Evolutionary conservation across 2,797 vertebrate genomes (phyloP), one percentile per base, ranked within the genome.

Genomic region (Anniella stebbinsi): DNA sequence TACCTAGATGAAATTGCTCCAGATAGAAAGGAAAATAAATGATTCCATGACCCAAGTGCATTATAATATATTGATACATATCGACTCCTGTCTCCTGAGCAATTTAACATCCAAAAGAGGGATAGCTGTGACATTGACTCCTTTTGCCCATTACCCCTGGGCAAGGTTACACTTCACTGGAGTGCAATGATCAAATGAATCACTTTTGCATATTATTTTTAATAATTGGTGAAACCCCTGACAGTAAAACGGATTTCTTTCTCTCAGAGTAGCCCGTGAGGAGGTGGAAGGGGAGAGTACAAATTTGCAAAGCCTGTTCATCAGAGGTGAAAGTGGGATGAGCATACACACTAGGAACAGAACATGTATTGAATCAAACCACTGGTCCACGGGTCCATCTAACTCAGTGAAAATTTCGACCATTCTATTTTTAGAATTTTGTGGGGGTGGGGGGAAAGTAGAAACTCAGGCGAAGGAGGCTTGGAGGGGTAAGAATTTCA

Each of bases 41-140:
- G 0, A 89, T 94, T 95, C 94, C 51, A 87, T 13, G 72, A 63
- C 72, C 91, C 92, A 91, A 92, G 63, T 83, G 25, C 18, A 92
- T 93, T 91, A 72, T 90, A 93, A 93, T 93, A 86, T 92, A 93
- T 90, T 92, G 88, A 92, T 93, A 95, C 88, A 25, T 93, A 94
- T 93, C 80, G 88, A 92, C 93, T 95, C 67, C 88, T 88, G 76
- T 83, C 81, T 89, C 28, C 2, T 80, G 72, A 76, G 91, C 66
- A 95, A 80, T 92, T 93, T 93, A 92, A 88, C 30, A 92, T 86
- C 21, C 80, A 9, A 88, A 7, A 83, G 84, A 93, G 90, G 25
- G 8, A 90, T 4, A 89, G 12, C 80, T 85, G 85, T 0, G 41
- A 75, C 92, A 82, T 89, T 82, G 13, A 21, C 86, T 33, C 2